phyloP scores from a whole-genome alignment of 2,797 vertebrate species.

The Scolopax bukidnonensis region DNA sequence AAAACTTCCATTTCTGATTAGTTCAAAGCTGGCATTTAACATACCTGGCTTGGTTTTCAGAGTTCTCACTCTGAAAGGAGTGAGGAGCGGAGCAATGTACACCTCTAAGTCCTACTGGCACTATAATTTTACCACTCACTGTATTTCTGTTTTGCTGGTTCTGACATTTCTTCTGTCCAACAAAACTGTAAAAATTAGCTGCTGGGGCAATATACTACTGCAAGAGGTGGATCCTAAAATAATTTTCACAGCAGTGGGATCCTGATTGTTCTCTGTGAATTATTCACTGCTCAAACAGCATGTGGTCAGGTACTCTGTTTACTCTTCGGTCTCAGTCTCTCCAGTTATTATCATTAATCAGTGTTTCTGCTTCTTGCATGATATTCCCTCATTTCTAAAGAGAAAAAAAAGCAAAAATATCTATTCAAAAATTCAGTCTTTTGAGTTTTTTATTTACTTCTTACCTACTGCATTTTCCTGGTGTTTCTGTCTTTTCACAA shows the following conservation, averaged over 20 bases:
- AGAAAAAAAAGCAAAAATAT: constrained; percentile 27
- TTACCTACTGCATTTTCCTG: background rate
- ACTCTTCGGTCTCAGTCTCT: background rate
- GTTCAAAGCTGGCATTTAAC: background rate
- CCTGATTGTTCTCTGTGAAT: background rate
- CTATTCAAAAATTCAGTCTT: background rate
- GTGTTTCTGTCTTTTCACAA: background rate
- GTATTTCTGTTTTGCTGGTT: background rate
- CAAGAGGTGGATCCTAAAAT: background rate
- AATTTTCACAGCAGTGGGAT: background rate
- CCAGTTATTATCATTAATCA: constrained; percentile 42
- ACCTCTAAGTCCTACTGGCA: background rate
- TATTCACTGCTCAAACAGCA: constrained; percentile 8
- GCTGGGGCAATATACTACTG: background rate
- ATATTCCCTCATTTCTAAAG: background rate
- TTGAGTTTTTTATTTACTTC: background rate
- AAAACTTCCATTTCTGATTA: background rate
- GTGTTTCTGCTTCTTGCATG: background rate
- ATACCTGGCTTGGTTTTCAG: background rate
- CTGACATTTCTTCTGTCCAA: background rate
- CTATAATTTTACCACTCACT: background rate
- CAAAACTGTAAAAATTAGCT: background rate
- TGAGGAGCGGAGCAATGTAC: background rate
- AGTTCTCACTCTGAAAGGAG: background rate
- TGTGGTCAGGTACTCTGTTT: constrained; percentile 20